Conservation (phyloP, 2,113 vertebrate genomes). For the Peromyscus californicus region DNA sequence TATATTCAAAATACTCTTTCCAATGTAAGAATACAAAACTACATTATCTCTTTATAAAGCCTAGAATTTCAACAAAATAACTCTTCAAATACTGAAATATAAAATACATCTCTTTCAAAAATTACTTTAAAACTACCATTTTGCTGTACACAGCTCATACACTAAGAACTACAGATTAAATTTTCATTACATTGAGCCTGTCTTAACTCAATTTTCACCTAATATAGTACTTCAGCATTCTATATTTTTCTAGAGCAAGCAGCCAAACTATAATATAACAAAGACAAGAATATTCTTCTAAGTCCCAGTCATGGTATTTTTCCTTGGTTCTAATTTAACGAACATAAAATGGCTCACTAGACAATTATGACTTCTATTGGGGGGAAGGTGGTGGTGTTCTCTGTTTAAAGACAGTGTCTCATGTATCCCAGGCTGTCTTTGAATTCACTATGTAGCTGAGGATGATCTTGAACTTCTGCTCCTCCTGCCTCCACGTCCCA, state of each 20-base stretch:
- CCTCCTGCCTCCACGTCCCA: neutral
- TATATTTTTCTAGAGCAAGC: constrained; percentile 53
- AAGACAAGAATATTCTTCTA: constrained; percentile 55
- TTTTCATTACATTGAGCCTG: constrained; percentile 43
- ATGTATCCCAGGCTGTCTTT: neutral
- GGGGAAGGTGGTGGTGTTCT: neutral
- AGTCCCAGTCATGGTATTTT: constrained; percentile 7
- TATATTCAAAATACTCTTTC: constrained; percentile 59
- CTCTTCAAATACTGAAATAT: constrained; percentile 53
- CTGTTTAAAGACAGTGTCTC: neutral
- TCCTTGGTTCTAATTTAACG: constrained; percentile 57
- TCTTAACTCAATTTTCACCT: constrained; percentile 49
- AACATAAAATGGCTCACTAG: constrained; percentile 49
- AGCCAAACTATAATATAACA: constrained; percentile 56
- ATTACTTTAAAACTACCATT: neutral
- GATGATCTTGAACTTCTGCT: neutral
- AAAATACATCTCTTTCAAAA: neutral
- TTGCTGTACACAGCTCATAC: neutral
- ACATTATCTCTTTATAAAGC: neutral
- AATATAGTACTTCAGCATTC: constrained; percentile 25
- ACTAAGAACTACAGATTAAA: constrained; percentile 59
- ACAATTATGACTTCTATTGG: constrained; percentile 63
- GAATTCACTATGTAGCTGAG: neutral
- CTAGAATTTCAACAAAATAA: constrained; percentile 54
- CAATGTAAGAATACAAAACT: constrained; percentile 5